phyloP scores from a whole-genome alignment of 2,797 vertebrate species.

The Propithecus deckenii region DNA sequence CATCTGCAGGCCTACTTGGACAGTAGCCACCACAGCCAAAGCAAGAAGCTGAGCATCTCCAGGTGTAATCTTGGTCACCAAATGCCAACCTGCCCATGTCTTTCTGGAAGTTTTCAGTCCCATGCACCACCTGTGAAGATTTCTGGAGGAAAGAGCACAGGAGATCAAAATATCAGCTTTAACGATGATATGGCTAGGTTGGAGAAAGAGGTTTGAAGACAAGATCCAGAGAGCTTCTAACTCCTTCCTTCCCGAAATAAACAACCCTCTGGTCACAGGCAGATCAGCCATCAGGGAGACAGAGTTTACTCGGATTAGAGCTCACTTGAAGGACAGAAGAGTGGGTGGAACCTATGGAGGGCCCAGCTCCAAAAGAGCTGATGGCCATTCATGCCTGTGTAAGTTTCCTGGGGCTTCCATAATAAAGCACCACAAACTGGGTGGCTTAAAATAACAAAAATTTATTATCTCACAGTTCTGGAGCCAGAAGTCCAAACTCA shows the following conservation, averaged over 20 bases:
- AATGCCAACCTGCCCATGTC: neutral
- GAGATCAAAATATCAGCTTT: neutral
- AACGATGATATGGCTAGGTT: no score
- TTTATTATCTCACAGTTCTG: neutral
- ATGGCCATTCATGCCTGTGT: neutral
- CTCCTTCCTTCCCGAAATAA: neutral
- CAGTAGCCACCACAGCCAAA: neutral
- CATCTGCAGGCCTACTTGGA: neutral
- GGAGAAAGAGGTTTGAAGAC: neutral
- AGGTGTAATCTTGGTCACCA: neutral
- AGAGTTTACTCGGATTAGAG: neutral
- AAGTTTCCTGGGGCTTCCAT: neutral
- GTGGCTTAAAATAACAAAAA: neutral
- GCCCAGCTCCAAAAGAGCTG: neutral
- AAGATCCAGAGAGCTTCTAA: neutral
- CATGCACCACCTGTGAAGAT: neutral
- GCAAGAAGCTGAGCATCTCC: neutral
- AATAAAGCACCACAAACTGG: neutral
- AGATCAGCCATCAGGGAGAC: neutral
- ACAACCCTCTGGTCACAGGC: neutral
- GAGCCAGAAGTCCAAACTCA: neutral
- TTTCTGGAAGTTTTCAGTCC: neutral
- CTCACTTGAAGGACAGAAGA: neutral
- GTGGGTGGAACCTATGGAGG: rapidly evolving
- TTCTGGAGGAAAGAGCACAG: neutral